These are phyloP conservation scores for Grantiella picta DNA, from an alignment of 2,113 vertebrate species.

Conservation along the genomic window DNA sequence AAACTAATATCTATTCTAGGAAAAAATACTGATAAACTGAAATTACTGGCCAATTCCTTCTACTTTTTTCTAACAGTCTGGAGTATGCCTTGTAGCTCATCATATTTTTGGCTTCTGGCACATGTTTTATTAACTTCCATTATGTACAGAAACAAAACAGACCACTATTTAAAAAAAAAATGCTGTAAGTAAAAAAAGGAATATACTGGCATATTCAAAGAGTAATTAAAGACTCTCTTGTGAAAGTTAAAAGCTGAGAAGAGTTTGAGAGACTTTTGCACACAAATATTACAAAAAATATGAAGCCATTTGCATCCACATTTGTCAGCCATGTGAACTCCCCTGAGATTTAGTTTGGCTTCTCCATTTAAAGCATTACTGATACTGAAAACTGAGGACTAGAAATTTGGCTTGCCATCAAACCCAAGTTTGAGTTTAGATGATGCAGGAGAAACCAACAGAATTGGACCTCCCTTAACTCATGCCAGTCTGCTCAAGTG, in stretches of 20 bases:
- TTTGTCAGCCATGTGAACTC: constrained; percentile 51
- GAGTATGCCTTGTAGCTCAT: constrained; percentile 55
- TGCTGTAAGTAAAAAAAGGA: background rate
- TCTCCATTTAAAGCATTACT: constrained; percentile 19
- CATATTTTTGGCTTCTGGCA: constrained; percentile 67
- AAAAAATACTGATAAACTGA: constrained; percentile 21
- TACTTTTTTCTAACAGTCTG: constrained; percentile 47
- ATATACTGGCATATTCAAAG: constrained; percentile 15
- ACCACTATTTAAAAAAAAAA: constrained; percentile 59
- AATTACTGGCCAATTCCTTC: constrained; percentile 32
- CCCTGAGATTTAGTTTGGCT: constrained; percentile 20
- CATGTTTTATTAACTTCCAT: constrained; percentile 67
- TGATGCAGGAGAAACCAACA: background rate
- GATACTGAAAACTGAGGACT: constrained; percentile 23
- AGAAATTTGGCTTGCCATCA: constrained; percentile 37
- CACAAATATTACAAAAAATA: constrained; percentile 9
- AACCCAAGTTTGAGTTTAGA: background rate
- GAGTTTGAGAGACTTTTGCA: constrained; percentile 14
- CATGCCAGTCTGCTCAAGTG: background rate
- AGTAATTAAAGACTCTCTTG: constrained; percentile 54
- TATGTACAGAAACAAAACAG: constrained; percentile 64
- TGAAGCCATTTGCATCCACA: constrained; percentile 22
- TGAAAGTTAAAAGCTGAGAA: constrained; percentile 48
- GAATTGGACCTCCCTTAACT: background rate
- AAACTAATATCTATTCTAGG: constrained; percentile 18